Evolutionary conservation across 1,140 invertebrate genomes (phyloP).

Genomic region (Maniola jurtina): DNA sequence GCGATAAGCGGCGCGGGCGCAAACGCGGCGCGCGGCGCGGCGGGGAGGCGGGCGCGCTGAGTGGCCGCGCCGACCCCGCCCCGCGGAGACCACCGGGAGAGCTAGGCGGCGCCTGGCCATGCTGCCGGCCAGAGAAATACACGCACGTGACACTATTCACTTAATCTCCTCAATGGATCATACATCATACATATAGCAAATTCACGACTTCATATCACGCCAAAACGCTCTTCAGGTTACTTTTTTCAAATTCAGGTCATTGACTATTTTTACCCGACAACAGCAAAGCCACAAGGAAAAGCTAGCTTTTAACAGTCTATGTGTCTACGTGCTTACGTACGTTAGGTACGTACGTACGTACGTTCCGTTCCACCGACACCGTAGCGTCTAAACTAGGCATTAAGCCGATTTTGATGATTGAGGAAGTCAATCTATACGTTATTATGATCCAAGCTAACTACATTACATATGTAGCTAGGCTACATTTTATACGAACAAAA

Average conservation of each 20-base stretch:
- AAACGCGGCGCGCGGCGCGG: constrained; percentile 40
- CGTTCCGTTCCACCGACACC: no score
- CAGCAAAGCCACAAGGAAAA: no score
- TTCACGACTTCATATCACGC: constrained; percentile 24
- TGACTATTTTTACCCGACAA: no score
- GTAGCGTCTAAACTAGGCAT: no score
- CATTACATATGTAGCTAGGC: no score
- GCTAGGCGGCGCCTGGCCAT: constrained; percentile 61
- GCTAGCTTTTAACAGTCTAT: no score
- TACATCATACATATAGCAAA: constrained; percentile 33
- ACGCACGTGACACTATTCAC: constrained; percentile 60
- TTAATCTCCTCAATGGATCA: constrained; percentile 50
- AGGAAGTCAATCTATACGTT: no score
- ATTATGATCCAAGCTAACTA: no score
- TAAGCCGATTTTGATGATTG: no score
- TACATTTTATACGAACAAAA: no score
- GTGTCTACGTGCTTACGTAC: no score
- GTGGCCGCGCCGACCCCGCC: constrained; percentile 71
- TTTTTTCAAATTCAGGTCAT: background rate
- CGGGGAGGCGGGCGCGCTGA: constrained; percentile 47
- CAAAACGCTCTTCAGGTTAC: background rate
- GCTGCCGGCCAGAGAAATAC: constrained; percentile 39
- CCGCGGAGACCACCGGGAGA: constrained; percentile 71
- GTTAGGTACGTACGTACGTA: no score
- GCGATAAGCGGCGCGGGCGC: constrained; percentile 61